These are phyloP conservation scores for Catalaphyllia jardinei DNA, from an alignment of 64 coral and sea anemone genomes.

Conservation along the genomic window DNA sequence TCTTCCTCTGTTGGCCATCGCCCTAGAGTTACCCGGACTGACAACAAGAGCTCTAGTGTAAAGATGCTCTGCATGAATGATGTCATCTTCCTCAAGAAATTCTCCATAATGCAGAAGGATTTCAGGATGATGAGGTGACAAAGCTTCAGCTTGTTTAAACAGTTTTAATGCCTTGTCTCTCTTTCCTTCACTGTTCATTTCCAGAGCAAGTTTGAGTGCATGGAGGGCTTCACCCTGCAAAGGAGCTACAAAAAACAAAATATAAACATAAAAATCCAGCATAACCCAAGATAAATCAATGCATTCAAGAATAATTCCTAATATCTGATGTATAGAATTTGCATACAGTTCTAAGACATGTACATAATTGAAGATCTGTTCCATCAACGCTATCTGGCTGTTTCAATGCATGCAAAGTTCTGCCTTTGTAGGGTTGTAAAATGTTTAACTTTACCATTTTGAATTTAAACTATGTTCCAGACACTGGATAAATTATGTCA, in stretches of 20 bases:
- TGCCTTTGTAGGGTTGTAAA: no score
- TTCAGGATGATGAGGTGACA: conserved; percentile 92
- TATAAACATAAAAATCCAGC: not conserved
- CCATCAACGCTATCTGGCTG: no score
- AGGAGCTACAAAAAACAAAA: conserved; percentile 64
- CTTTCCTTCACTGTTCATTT: conserved; percentile 89
- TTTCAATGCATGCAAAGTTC: no score
- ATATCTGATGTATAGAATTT: no score
- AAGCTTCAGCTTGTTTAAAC: conserved; percentile 86
- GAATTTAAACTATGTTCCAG: no score
- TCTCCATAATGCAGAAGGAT: conserved; percentile 91
- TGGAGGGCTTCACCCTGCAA: conserved; percentile 82
- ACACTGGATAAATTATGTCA: no score
- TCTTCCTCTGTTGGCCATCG: conserved; percentile 85
- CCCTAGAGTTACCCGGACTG: conserved; percentile 73
- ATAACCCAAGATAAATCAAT: no score
- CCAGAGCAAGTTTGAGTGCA: conserved; percentile 74
- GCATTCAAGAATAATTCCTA: no score
- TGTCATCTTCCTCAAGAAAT: conserved; percentile 88
- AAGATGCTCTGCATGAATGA: conserved; percentile 90
- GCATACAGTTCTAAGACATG: no score
- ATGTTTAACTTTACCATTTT: no score
- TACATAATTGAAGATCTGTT: no score
- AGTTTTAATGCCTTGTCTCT: conserved; percentile 88
- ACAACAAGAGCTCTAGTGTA: conserved; percentile 77